Conservation (phyloP, 2,113 vertebrate genomes). For the Corythoichthys haematopterus region DNA sequence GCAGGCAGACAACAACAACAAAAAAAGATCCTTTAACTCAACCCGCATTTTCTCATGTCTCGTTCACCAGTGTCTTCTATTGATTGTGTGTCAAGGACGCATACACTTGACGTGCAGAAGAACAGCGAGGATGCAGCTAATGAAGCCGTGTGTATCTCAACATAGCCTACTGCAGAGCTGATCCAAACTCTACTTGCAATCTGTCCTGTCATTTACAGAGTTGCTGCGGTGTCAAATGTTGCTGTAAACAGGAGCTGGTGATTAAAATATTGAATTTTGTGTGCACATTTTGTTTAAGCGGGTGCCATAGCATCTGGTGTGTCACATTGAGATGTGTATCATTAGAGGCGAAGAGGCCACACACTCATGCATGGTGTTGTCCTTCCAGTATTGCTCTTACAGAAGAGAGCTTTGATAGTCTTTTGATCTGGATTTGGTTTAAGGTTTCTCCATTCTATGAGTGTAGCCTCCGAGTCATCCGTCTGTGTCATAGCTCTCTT, state of each 20-base stretch:
- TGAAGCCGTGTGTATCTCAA: conserved; percentile 22
- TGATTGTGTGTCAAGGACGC: conserved; percentile 27
- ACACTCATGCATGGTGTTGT: not conserved
- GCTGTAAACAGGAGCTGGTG: conserved; percentile 10
- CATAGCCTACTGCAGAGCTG: conserved; percentile 21
- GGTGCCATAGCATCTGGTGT: conserved; percentile 12
- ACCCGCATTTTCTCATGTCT: conserved; percentile 7
- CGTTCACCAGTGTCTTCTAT: conserved; percentile 15
- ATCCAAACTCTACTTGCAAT: conserved; percentile 40
- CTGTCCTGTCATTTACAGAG: conserved; percentile 47
- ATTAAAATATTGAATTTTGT: conserved; percentile 30
- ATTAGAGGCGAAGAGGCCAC: not conserved
- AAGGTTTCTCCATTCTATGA: conserved; percentile 14
- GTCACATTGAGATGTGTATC: not conserved
- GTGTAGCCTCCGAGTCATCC: conserved; percentile 43
- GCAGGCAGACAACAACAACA: not conserved
- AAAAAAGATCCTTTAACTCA: conserved; percentile 8
- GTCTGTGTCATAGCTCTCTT: conserved; percentile 48
- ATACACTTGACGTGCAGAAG: conserved; percentile 32
- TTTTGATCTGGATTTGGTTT: not conserved
- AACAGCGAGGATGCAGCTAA: conserved; percentile 28
- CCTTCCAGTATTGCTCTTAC: not conserved
- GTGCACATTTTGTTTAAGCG: conserved; percentile 7
- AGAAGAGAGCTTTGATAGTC: not conserved
- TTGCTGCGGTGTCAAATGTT: conserved; percentile 45